These are phyloP conservation scores for Brienomyrus brachyistius DNA, from an alignment of 2,113 vertebrate genomes.

Conservation along the genomic window DNA sequence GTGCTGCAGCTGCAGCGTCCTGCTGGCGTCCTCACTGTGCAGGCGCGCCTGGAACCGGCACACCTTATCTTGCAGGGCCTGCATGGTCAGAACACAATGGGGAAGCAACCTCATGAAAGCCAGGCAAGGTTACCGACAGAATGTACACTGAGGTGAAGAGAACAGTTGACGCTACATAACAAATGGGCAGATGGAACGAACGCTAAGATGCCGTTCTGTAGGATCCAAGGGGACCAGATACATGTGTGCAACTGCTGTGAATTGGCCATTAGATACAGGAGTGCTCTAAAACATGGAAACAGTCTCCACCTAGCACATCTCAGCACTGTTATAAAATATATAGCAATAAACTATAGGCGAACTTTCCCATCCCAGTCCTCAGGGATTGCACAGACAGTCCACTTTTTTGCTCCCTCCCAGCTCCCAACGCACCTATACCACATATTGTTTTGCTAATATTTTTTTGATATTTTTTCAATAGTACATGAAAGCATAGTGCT, in stretches of 20 bases:
- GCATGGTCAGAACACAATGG: conserved; percentile 12
- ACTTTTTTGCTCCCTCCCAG: neutral
- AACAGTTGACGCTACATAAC: neutral
- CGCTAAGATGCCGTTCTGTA: neutral
- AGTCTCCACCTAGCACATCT: neutral
- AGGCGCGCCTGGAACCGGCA: conserved; percentile 59
- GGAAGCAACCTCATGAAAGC: neutral
- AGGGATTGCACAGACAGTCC: neutral
- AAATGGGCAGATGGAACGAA: neutral
- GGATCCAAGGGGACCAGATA: neutral
- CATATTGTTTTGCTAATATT: neutral
- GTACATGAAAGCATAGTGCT: neutral
- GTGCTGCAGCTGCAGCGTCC: conserved; percentile 43
- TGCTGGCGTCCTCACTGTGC: conserved; percentile 51
- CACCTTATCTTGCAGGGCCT: conserved; percentile 65
- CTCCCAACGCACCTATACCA: neutral
- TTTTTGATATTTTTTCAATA: neutral
- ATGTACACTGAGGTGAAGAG: neutral
- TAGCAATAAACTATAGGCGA: neutral
- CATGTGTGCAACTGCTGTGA: neutral
- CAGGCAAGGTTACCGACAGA: neutral
- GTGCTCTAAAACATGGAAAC: neutral
- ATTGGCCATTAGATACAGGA: neutral
- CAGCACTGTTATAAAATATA: neutral
- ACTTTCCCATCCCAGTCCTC: neutral